Base-by-base conservation (phyloP, 2,113 vertebrate species). In the Triplophysa siluroides region DNA sequence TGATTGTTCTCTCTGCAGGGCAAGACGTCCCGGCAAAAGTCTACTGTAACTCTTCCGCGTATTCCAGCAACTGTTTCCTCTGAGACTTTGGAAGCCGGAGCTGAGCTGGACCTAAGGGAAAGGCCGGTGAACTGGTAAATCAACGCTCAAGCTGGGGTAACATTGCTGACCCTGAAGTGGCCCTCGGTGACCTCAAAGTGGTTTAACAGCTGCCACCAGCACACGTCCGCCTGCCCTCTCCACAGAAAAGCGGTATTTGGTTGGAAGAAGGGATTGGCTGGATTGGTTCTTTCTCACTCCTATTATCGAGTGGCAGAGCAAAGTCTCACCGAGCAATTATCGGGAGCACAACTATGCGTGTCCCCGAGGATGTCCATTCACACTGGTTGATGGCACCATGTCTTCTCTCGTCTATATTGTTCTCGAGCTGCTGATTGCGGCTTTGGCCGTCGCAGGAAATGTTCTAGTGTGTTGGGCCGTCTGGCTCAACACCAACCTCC, bases 401-500 rank as follows among this genome's bases (percentile, higher is more conserved):
- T 87, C 86, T 81, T 89, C 89, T 52, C 60, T 93, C 73, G 83
- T 91, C 86, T 99, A 98, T 78, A 94, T 97, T 76, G 80, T 85
- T 70, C 91, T 98, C 91, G 96, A 99, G 85, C 90, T 99, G 88
- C 88, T 94, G 89, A 98, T 98, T 0, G 97, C 97, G 0, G 88
- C 91, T 76, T 86, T 99, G 92, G 93, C 98, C 52, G 89, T 99
- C 83, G 84, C 94, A 81, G 98, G 98, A n/a, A 99, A 99, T 19
- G 86, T 96, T 80, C 91, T 99, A 84, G 98, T 99, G 84, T 98
- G 96, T 92, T 99, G 97, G 96, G 95, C 98, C 0, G 98, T 99
- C 63, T 93, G 90, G 79, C 83, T 97, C 78, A 99, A 99, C 84
- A 97, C 95, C 92, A 98, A 97, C 89, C 88, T 99, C 83, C 98